Percentiles rank a stretch among this genome's conserved stretches.
phyloP scores from a whole-genome alignment of 2,113 vertebrate species.

The Octodon degus region DNA sequence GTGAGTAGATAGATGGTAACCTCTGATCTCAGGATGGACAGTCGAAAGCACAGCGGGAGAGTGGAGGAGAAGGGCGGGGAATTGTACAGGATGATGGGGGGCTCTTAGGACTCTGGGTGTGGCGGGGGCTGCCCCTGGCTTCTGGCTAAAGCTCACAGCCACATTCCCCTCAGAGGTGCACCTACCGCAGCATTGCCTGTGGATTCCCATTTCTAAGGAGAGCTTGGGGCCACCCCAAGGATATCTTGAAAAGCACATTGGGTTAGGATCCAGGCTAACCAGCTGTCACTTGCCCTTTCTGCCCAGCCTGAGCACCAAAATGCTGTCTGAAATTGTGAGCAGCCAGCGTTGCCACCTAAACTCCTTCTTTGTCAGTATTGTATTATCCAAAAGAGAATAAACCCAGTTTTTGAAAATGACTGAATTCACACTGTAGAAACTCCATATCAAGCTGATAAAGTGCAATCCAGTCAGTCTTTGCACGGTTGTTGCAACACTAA shows the following conservation, averaged over 20 bases:
- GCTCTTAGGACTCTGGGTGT: rapidly evolving
- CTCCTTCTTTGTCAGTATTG: background rate
- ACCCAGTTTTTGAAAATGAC: background rate
- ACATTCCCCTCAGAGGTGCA: background rate
- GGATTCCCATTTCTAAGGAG: background rate
- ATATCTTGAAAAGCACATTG: too few species aligned
- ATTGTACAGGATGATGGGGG: rapidly evolving
- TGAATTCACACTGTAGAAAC: background rate
- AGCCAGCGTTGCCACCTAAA: background rate
- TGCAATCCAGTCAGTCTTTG: background rate
- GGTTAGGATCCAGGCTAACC: rapidly evolving
- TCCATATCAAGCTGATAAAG: background rate
- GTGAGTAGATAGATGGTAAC: too few species aligned
- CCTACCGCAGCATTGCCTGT: rapidly evolving
- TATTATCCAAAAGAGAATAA: background rate
- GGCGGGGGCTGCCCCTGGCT: background rate
- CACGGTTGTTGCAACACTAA: background rate
- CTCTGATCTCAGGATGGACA: too few species aligned
- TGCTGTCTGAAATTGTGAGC: background rate
- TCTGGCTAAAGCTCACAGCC: too few species aligned
- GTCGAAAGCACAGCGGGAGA: background rate
- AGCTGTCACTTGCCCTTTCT: background rate
- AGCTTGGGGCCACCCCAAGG: background rate
- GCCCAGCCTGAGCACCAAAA: background rate
- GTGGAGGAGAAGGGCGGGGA: background rate